These are phyloP conservation scores for Forbesichthys agassizii DNA, from an alignment of 2,113 vertebrate genomes.

Conservation along the genomic window DNA sequence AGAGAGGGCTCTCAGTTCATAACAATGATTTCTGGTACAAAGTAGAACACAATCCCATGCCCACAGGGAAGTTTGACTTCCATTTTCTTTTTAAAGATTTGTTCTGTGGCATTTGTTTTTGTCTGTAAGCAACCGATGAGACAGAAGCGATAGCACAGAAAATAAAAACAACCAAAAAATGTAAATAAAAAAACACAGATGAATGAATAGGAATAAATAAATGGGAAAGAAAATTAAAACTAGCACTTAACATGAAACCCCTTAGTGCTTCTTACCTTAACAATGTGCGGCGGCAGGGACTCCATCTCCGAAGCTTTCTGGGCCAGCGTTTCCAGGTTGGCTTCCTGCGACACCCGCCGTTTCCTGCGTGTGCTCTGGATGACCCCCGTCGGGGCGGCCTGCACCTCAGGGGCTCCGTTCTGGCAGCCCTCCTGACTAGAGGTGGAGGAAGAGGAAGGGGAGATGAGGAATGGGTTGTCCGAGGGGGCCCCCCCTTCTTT, in stretches of 20 bases:
- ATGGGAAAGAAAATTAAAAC: not conserved
- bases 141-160: not conserved
- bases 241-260: not conserved
- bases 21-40: conserved; percentile 9
- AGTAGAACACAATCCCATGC: not conserved
- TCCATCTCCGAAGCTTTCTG: conserved; percentile 95
- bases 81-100: conserved; percentile 6
- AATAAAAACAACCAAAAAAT: not conserved
- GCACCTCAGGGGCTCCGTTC: conserved; percentile 72
- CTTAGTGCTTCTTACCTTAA: conserved; percentile 61
- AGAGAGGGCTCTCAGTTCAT: conserved; percentile 13
- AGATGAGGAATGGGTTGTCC: conserved; percentile 68
- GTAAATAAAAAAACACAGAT: not conserved
- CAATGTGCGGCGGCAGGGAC: conserved; percentile 76
- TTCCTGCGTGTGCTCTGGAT: conserved; percentile 90
- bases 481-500: conserved; percentile 87
- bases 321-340: conserved; percentile 92
- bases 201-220: not conserved
- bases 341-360: conserved; percentile 90
- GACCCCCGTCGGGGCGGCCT: conserved; percentile 83
- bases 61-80: conserved; percentile 23
- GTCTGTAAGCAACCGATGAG: conserved; percentile 27
- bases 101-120: conserved; percentile 8
- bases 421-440: conserved; percentile 44
- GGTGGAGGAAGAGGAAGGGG: not conserved